Percentiles rank a stretch among this genome's conserved stretches.
These are phyloP conservation scores for Epinephelus fuscoguttatus DNA, from an alignment of 2,113 vertebrate species.

Conservation along the genomic window DNA sequence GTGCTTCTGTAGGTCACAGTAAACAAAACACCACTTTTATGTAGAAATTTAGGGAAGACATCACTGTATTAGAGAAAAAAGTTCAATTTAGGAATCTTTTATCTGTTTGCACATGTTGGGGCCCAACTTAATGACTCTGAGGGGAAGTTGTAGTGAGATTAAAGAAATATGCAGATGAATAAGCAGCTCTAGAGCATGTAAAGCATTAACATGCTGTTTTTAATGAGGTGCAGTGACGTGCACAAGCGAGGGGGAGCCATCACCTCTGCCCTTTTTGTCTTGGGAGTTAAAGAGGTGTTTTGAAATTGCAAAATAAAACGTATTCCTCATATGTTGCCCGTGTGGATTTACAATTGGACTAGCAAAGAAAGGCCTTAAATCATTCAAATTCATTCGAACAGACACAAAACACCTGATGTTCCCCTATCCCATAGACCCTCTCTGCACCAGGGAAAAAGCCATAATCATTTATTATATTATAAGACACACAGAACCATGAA, in stretches of 20 bases:
- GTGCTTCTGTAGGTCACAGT: constrained; percentile 10
- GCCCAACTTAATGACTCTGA: not conserved
- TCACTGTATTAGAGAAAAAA: not conserved
- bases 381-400: not conserved
- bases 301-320: not conserved
- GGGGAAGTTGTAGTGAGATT: not conserved
- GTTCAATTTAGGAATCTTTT: not conserved
- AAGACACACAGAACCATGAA: no score
- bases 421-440: not conserved
- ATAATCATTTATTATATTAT: not conserved
- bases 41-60: not conserved
- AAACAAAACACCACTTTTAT: not conserved
- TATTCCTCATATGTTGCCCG: not conserved
- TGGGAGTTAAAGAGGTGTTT: not conserved
- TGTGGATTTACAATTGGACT: not conserved
- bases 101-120: not conserved
- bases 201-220: not conserved
- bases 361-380: not conserved
- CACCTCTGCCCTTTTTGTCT: no score
- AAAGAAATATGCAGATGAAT: not conserved
- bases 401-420: not conserved
- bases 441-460: no score
- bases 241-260: not conserved
- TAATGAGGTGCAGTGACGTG: not conserved
- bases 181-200: not conserved